Base-by-base conservation (phyloP, 2,797 vertebrate genomes). In the Peromyscus melanophrys region DNA sequence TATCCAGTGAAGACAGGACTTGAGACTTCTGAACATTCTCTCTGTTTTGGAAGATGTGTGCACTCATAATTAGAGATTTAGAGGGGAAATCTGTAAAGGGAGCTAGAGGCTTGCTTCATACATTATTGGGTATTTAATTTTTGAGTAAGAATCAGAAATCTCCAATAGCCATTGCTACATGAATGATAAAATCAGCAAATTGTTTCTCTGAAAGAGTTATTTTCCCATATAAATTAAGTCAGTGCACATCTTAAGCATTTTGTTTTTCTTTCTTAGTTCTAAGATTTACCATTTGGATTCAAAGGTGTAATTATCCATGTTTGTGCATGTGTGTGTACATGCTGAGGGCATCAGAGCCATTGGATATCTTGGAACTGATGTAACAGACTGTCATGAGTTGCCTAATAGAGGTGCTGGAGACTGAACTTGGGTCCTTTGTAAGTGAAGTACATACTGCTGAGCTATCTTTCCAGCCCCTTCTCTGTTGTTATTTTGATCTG, bases 111-210 rank as follows among this genome's bases (percentile, higher is more conserved):
- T 97, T 96, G 4, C 98, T 98, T 98, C 96, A 98, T n/a, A 96
- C 96, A 96, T 93, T 95, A 71, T 96, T 96, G 95, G 95, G 78
- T 0, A 97, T 97, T 98, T 98, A 93, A 98, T 98, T 97, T 98
- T 98, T 98, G 97, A 98, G 91, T 97, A 96, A 98, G 37, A 0
- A 94, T 94, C 97, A 98, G 96, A 98, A 97, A 98, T 98, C 97
- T 98, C 98, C 76, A 84, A 91, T 92, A 97, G 89, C 97, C 94
- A 95, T 97, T 98, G 73, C 93, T 97, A 95, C 98, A 97, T 98
- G 96, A 96, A 97, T 96, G 98, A 98, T 97, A 98, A 98, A 98
- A 98, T 98, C 97, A 98, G 96, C 86, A 95, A 98, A 96, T 75
- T 96, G 91, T 96, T 97, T 97, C 94, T 93, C 90, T 96, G 95